Base-by-base conservation (phyloP, 2,113 vertebrate genomes). In the Sturnus vulgaris region DNA sequence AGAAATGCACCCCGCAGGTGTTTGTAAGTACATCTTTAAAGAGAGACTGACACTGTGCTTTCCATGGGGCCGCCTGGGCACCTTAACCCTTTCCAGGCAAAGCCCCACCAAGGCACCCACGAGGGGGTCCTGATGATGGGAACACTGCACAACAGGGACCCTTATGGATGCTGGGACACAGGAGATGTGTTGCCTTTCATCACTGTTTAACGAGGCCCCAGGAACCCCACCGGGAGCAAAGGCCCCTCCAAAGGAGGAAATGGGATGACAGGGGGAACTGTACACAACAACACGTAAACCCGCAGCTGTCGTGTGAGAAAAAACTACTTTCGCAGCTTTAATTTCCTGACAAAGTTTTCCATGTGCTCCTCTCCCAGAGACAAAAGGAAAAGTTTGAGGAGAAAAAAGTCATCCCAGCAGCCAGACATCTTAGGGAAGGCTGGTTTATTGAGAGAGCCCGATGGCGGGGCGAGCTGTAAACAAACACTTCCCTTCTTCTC, bases 61-160 rank as follows among this genome's bases (percentile, higher is more conserved):
- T 91, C 86, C 69, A n/a, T 82, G n/a, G 37, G 77, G 75, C 33
- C 3, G 6, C 35, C 30, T 2, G 10, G 33, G 70, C 8, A 18
- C 79, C 68, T 97, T 97, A 97, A 97, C 96, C 93, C 96, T 97
- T 97, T 96, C 86, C 56, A 53, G 20, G 49, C 2, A 0, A 69
- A 86, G 64, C 59, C 35, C 28, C 61, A 64, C 60, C 44, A 49
- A 52, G 46, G 56, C 16, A 55, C 25, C 60, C 73, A 20, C 2
- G 47, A 80, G 47, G 31, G 35, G 40, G 15, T 47, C 27, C 49
- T 2, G 12, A 13, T 27, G 83, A 39, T 25, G 53, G 72, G 46
- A 73, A 47, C 2, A 18, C 22, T 12, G 68, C 0, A 2, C 52
- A 72, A 85, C 6, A 1, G 50, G 57, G 73, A 75, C 44, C 83